Conservation (phyloP, 2,113 vertebrate species). For the Sardina pilchardus region DNA sequence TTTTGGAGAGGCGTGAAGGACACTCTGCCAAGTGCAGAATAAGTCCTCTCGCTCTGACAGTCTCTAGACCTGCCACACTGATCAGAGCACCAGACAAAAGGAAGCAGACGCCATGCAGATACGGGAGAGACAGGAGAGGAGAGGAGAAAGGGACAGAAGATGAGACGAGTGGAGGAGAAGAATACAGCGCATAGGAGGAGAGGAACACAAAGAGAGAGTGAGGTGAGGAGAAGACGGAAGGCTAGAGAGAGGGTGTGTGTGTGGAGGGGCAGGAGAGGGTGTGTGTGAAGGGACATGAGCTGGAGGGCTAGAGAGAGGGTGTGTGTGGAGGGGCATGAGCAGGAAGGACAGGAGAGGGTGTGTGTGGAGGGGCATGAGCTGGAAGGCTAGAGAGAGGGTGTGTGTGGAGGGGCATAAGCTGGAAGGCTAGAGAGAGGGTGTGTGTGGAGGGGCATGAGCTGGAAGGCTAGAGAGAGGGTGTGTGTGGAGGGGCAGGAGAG, state of each 20-base stretch:
- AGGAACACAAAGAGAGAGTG: neutral
- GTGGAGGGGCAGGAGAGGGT: too few species aligned
- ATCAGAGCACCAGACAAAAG: neutral
- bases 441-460: too few species aligned
- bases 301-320: neutral
- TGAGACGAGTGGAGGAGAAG: neutral
- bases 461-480: neutral
- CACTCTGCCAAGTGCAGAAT: neutral
- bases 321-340: too few species aligned
- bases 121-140: neutral
- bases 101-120: neutral
- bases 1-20: neutral
- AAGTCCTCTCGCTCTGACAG: neutral
- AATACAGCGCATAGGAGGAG: neutral
- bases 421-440: too few species aligned
- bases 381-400: neutral
- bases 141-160: neutral
- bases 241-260: too few species aligned
- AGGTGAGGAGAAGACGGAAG: neutral
- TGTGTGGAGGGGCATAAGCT: too few species aligned
- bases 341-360: too few species aligned
- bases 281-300: too few species aligned
- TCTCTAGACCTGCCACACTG: neutral
- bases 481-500: too few species aligned
- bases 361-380: too few species aligned